phyloP scores from a whole-genome alignment of 2,797 vertebrate species.

The Paramormyrops hopkinsi region DNA sequence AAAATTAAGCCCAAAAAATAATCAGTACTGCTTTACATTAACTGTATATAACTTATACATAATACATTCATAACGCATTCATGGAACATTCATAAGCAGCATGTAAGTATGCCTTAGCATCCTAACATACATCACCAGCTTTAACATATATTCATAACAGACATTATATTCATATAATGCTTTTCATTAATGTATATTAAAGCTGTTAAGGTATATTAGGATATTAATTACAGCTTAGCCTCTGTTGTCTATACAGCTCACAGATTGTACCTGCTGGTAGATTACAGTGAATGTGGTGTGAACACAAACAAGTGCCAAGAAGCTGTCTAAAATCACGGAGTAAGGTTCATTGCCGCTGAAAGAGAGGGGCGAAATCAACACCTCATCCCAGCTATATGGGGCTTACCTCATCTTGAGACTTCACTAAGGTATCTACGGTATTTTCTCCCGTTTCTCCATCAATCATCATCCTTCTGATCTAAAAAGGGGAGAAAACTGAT shows the following conservation, averaged over 20 bases:
- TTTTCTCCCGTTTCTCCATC: constrained; percentile 83
- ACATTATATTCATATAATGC: background rate
- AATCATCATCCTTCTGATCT: constrained; percentile 97
- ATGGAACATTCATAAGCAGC: background rate
- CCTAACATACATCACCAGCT: background rate
- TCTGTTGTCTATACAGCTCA: background rate
- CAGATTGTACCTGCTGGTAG: background rate
- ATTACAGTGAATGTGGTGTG: background rate
- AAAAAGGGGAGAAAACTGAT: constrained; percentile 13
- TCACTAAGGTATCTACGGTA: constrained; percentile 86
- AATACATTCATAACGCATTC: background rate
- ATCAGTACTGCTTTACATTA: background rate
- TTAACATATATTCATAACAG: background rate
- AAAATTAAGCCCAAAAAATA: background rate
- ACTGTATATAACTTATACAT: background rate
- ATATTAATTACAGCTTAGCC: background rate
- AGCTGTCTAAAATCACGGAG: background rate
- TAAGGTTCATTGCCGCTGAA: background rate
- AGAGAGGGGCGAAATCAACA: background rate
- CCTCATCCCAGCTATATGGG: background rate
- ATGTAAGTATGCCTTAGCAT: background rate
- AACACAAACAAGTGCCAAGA: background rate
- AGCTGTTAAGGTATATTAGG: background rate
- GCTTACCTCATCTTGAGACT: constrained; percentile 95
- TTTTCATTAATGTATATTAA: background rate